These are phyloP conservation scores for Phoenicopterus ruber DNA, from an alignment of 2,113 vertebrate species.

Conservation along the genomic window DNA sequence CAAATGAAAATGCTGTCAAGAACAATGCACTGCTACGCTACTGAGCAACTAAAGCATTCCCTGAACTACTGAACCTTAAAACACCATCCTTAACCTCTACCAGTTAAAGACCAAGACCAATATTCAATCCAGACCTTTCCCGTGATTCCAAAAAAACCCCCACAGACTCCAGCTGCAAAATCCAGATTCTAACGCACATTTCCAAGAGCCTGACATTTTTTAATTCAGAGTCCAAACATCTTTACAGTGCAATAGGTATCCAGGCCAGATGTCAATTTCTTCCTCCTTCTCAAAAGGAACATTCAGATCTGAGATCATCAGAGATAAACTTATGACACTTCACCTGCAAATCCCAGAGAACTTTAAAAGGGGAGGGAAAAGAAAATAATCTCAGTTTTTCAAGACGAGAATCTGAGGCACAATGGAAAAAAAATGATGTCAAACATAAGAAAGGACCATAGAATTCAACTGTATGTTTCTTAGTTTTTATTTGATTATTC, in stretches of 20 bases:
- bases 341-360: not conserved
- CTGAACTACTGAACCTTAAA: not conserved
- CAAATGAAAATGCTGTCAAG: not conserved
- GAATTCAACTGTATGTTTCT: not conserved
- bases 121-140: not conserved
- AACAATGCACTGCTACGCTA: not conserved
- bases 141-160: not conserved
- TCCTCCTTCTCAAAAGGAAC: not conserved
- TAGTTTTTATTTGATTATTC: not conserved
- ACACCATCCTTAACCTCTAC: not conserved
- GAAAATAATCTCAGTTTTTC: not conserved
- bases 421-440: not conserved
- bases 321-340: not conserved
- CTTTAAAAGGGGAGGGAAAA: not conserved
- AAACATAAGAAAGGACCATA: not conserved
- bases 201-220: not conserved
- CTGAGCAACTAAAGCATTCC: not conserved
- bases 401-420: not conserved
- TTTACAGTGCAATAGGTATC: not conserved
- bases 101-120: not conserved
- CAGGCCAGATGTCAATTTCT: not conserved
- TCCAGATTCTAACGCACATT: not conserved
- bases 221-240: not conserved
- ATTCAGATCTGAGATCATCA: not conserved
- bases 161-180: not conserved